Percentiles rank a stretch among this genome's conserved stretches.
Evolutionary conservation across 2,888 invertebrate species (phyloP).

Genomic region (Drosophila flavopinicola): DNA sequence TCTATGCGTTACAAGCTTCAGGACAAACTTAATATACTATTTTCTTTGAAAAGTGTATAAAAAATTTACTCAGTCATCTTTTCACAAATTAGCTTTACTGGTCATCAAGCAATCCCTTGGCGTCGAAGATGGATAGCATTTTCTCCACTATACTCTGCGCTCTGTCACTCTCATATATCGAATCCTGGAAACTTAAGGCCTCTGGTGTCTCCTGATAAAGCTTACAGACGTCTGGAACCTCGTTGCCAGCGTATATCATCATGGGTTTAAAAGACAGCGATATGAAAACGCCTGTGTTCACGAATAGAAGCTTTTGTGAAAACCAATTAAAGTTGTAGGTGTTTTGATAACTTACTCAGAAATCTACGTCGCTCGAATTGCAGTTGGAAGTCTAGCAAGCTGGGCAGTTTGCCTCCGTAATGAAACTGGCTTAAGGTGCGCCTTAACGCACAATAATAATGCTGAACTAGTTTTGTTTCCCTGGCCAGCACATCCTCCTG

Average conservation of each 20-base stretch:
- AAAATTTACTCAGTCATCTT: too few relatives aligned
- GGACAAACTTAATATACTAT: too few relatives aligned
- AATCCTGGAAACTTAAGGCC: constrained; percentile 74
- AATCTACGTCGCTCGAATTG: constrained; percentile 59
- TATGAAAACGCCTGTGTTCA: constrained; percentile 70
- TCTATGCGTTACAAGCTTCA: too few relatives aligned
- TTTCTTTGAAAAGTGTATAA: too few relatives aligned
- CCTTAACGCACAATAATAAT: constrained; percentile 64
- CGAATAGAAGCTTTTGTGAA: neutral
- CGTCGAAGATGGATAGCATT: constrained; percentile 79
- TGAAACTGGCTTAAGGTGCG: constrained; percentile 45
- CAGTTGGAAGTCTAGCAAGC: constrained; percentile 58
- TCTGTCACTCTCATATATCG: constrained; percentile 70
- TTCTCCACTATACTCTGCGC: constrained; percentile 72
- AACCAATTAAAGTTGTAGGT: fast-evolving
- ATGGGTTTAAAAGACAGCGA: constrained; percentile 76
- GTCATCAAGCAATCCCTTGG: constrained; percentile 78
- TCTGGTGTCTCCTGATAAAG: constrained; percentile 77
- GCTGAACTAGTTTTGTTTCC: constrained; percentile 72
- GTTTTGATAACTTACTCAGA: constrained; percentile 19
- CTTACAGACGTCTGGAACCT: constrained; percentile 75
- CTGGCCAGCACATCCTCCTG: constrained; percentile 54
- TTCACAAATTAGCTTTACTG: constrained; percentile 12
- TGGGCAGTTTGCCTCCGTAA: constrained; percentile 56
- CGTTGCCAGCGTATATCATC: constrained; percentile 73